Evolutionary conservation across 53 echinoderm and acorn worm species (phyloP).

Genomic region (Stichopus horrens): DNA sequence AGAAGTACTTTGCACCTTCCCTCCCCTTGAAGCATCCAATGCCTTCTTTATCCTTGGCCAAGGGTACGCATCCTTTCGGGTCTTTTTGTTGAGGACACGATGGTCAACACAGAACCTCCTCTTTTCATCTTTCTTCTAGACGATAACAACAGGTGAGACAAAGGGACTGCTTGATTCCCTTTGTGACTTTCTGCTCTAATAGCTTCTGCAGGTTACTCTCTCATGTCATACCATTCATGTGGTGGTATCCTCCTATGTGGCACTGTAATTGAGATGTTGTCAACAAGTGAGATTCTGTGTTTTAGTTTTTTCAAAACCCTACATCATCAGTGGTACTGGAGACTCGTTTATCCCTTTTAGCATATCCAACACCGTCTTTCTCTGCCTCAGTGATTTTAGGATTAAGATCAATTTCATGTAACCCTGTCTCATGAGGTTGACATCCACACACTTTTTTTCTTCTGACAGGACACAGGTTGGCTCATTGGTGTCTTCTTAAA

Average conservation of each 20-base stretch:
- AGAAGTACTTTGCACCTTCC: constrained; percentile 64
- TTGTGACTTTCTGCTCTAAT: constrained; percentile 1
- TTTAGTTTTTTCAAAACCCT: constrained; percentile 47
- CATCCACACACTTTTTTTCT: not conserved
- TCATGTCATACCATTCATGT: constrained; percentile 51
- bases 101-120: constrained; percentile 57
- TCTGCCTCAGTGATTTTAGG: not conserved
- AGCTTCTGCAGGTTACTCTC: constrained; percentile 54
- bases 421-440: not conserved
- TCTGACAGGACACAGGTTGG: not conserved
- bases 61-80: constrained; percentile 63
- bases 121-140: constrained; percentile 60
- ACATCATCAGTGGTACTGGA: constrained; percentile 53
- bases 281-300: constrained; percentile 38
- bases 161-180: constrained; percentile 54
- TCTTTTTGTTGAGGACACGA: constrained; percentile 55
- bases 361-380: not conserved
- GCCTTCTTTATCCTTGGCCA: constrained; percentile 63
- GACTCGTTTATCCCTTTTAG: not conserved
- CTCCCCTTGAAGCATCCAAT: constrained; percentile 65
- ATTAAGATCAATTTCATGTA: constrained; percentile 26
- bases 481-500: not conserved
- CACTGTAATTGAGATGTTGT: constrained; percentile 37
- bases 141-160: constrained; percentile 58
- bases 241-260: constrained; percentile 57